A percentile compares a stretch with the other conserved stretches of the same genome.
These are phyloP conservation scores for Opisthocomus hoazin DNA, from an alignment of 2,113 vertebrate species.

Conservation along the genomic window DNA sequence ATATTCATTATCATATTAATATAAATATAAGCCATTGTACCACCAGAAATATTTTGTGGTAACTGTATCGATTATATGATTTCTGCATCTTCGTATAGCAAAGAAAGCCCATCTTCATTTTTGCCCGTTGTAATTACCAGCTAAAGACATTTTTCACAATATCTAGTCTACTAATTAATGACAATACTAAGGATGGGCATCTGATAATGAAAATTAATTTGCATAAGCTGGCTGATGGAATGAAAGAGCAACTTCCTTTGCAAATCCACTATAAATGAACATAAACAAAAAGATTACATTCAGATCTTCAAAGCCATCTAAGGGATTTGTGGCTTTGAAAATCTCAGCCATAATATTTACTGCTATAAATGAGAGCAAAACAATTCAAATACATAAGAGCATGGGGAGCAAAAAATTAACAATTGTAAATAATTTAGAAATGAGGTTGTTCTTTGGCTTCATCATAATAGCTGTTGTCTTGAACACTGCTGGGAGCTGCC, in stretches of 20 bases:
- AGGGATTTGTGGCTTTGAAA: not conserved
- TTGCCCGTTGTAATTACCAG: not conserved
- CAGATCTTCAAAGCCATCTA: not conserved
- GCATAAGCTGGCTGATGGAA: slow-evolving; percentile 3
- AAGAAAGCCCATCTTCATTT: not conserved
- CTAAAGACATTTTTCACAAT: not conserved
- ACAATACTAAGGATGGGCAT: not conserved
- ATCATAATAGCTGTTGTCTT: not conserved
- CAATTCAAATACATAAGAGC: not conserved
- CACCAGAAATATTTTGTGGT: not conserved
- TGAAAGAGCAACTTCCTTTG: not conserved
- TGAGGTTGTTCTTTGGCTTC: not conserved
- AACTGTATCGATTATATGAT: not conserved
- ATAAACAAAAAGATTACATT: slow-evolving; percentile 8
- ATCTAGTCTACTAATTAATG: not conserved
- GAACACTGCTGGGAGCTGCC: not conserved
- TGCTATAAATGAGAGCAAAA: not conserved
- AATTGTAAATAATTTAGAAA: slow-evolving; percentile 21
- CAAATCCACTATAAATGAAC: not conserved
- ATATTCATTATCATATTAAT: not conserved
- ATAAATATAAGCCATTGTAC: not conserved
- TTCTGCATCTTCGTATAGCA: not conserved
- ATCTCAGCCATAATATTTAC: not conserved
- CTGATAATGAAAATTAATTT: slow-evolving; percentile 23
- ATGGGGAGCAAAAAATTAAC: not conserved